These are phyloP conservation scores for Caenorhabditis tropicalis DNA, from an alignment of 1,140 invertebrate genomes.

Conservation along the genomic window DNA sequence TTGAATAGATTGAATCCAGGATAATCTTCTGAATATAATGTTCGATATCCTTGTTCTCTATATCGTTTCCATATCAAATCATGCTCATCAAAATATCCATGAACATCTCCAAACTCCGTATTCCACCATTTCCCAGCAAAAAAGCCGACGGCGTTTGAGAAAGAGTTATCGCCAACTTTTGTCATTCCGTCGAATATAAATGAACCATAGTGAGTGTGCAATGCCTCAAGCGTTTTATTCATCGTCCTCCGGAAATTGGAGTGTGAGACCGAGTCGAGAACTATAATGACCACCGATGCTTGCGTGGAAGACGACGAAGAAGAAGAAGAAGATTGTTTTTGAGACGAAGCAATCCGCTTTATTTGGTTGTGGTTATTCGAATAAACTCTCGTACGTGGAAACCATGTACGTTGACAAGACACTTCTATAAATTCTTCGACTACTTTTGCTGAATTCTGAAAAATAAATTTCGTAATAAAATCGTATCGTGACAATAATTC, in stretches of 20 bases:
- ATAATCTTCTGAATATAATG: constrained; percentile 69
- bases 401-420: constrained; percentile 49
- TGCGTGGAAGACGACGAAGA: constrained; percentile 57
- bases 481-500: no score
- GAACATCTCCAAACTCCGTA: constrained; percentile 23
- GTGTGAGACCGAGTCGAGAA: constrained; percentile 65
- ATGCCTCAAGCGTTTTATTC: constrained; percentile 60
- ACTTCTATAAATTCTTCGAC: constrained; percentile 65
- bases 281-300: constrained; percentile 35
- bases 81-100: constrained; percentile 77
- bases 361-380: constrained; percentile 62
- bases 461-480: no score
- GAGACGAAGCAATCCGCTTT: constrained; percentile 34
- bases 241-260: constrained; percentile 61
- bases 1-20: constrained; percentile 67
- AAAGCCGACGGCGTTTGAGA: constrained; percentile 67
- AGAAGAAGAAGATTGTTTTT: constrained; percentile 48
- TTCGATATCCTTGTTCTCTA: constrained; percentile 73
- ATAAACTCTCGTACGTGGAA: constrained; percentile 55
- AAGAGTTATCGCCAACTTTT: constrained; percentile 67
- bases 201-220: constrained; percentile 58
- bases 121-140: constrained; percentile 57
- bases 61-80: constrained; percentile 83
- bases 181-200: constrained; percentile 64
- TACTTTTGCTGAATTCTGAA: constrained; percentile 56